These are phyloP conservation scores for Ciconia maguari DNA, from an alignment of 2,113 vertebrate species.

Conservation along the genomic window DNA sequence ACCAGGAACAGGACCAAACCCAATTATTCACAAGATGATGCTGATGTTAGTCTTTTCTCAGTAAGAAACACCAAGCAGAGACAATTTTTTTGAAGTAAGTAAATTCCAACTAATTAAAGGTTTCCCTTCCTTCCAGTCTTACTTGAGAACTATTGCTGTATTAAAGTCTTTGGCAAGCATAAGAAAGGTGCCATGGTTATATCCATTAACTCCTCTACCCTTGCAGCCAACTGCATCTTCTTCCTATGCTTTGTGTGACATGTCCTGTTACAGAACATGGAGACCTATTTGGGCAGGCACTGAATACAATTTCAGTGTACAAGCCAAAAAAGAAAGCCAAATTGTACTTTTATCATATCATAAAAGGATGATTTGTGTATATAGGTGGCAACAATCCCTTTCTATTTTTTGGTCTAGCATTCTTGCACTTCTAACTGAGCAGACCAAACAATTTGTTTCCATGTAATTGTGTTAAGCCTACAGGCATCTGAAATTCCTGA, in stretches of 20 bases:
- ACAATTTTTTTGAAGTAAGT: not conserved
- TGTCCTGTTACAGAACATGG: not conserved
- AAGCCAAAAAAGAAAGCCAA: not conserved
- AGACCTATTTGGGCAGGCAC: not conserved
- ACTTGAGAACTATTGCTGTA: not conserved
- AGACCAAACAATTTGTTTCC: conserved; percentile 30
- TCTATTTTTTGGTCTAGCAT: not conserved
- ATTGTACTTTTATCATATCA: not conserved
- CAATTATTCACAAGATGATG: not conserved
- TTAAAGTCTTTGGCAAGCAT: not conserved
- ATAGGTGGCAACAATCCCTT: not conserved
- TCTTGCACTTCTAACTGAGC: not conserved
- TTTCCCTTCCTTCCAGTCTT: not conserved
- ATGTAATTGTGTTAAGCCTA: conserved; percentile 21
- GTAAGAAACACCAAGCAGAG: not conserved
- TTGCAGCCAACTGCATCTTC: not conserved
- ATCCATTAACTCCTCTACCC: not conserved
- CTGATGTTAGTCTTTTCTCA: conserved; percentile 26
- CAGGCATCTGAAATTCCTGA: conserved; percentile 35
- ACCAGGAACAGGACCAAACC: not conserved
- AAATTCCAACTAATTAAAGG: conserved; percentile 30
- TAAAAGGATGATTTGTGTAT: not conserved
- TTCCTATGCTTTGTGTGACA: not conserved
- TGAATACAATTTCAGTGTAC: not conserved
- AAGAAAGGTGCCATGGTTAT: not conserved